Percentiles rank a stretch among this genome's conserved stretches.
Evolutionary conservation across 2,797 vertebrate species (phyloP).

Genomic region (Catostomus latipinnis): DNA sequence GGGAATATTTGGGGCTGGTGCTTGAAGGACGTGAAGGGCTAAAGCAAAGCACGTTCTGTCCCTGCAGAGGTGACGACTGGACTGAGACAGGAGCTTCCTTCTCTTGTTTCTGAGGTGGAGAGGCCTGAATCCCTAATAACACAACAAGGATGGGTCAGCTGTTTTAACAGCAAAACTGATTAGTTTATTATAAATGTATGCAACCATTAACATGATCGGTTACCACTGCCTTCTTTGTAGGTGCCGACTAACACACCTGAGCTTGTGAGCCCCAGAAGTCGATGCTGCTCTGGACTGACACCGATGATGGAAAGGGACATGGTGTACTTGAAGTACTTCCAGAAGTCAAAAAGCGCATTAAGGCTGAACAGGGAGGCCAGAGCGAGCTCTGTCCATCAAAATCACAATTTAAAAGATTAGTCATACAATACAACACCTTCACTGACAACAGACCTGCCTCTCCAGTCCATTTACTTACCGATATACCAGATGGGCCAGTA

Average conservation of each 20-base stretch:
- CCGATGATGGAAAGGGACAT: conserved; percentile 85
- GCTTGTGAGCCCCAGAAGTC: conserved; percentile 83
- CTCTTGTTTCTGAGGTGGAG: conserved; percentile 80
- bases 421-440: background rate
- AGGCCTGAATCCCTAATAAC: conserved; percentile 80
- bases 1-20: conserved; percentile 88
- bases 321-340: conserved; percentile 95
- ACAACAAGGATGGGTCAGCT: background rate
- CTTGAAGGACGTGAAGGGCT: conserved; percentile 88
- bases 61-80: conserved; percentile 84
- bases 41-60: conserved; percentile 93
- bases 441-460: background rate
- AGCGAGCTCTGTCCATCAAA: conserved; percentile 81
- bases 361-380: conserved; percentile 90
- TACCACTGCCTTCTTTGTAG: too few relatives aligned
- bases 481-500: conserved; percentile 97
- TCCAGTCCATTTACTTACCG: conserved; percentile 78
- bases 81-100: conserved; percentile 78
- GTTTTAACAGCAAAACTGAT: background rate
- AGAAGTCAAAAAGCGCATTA: conserved; percentile 95
- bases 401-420: background rate
- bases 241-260: conserved; percentile 66
- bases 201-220: too few relatives aligned
- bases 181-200: background rate
- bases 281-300: conserved; percentile 85